Conservation (phyloP, 2,797 vertebrate species). For the Sarcophilus harrisii region DNA sequence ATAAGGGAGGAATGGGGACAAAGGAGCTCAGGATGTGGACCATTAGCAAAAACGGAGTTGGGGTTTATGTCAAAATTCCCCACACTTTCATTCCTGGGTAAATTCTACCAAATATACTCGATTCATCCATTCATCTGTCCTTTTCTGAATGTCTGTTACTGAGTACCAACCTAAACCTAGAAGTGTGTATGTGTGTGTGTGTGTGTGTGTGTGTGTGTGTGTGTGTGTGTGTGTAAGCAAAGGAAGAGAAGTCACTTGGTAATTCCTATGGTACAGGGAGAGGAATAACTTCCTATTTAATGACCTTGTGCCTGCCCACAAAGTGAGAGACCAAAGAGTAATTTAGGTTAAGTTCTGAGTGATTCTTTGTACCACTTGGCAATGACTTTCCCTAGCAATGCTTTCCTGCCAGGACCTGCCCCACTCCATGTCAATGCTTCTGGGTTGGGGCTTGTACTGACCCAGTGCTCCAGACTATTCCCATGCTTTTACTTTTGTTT, state of each 20-base stretch:
- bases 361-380: neutral
- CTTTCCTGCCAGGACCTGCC: neutral
- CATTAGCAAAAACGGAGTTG: neutral
- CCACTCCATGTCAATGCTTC: neutral
- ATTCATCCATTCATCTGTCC: neutral
- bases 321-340: neutral
- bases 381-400: neutral
- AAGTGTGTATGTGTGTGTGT: too few species aligned
- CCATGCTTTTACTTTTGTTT: neutral
- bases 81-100: neutral
- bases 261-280: neutral
- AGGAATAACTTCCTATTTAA: neutral
- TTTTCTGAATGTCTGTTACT: neutral
- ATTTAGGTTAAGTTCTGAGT: neutral
- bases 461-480: neutral
- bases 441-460: too few species aligned
- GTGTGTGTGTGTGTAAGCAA: neutral
- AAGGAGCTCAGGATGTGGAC: neutral
- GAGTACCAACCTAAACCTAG: neutral
- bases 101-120: neutral
- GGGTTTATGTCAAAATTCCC: neutral
- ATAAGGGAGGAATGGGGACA: neutral
- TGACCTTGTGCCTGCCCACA: neutral
- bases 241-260: neutral
- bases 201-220: too few species aligned